These are phyloP conservation scores for Indicator indicator DNA, from an alignment of 2,113 vertebrate species.

Conservation along the genomic window DNA sequence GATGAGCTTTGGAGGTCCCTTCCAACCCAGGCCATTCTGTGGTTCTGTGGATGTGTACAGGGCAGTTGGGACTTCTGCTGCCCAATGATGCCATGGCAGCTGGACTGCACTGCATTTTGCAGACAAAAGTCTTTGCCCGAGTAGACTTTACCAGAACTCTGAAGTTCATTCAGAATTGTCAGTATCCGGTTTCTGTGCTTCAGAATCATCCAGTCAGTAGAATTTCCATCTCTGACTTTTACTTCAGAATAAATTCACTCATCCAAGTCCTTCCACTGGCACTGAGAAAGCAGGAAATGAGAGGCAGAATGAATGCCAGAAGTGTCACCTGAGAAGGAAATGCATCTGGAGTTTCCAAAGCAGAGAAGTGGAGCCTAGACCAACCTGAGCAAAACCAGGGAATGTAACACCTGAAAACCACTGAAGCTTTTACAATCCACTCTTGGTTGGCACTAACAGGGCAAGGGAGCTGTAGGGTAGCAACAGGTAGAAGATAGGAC, in stretches of 20 bases:
- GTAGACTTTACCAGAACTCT: background rate
- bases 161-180: background rate
- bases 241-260: background rate
- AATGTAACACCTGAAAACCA: background rate
- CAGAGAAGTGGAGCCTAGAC: background rate
- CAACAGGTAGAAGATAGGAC: background rate
- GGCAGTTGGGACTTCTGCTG: background rate
- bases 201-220: background rate
- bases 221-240: background rate
- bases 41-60: background rate
- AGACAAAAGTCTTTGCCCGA: background rate
- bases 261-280: background rate
- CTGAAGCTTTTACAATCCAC: background rate
- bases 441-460: background rate
- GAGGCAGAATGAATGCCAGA: background rate
- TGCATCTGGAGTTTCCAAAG: background rate
- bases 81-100: background rate
- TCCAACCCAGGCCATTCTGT: too few relatives aligned
- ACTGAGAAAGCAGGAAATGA: background rate
- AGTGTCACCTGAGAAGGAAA: background rate
- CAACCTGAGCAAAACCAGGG: background rate
- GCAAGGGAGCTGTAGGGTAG: background rate
- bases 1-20: too few relatives aligned
- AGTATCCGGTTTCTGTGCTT: background rate
- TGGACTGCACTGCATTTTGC: background rate